phyloP scores from a whole-genome alignment of 2,113 vertebrate genomes.

The Fulica atra region DNA sequence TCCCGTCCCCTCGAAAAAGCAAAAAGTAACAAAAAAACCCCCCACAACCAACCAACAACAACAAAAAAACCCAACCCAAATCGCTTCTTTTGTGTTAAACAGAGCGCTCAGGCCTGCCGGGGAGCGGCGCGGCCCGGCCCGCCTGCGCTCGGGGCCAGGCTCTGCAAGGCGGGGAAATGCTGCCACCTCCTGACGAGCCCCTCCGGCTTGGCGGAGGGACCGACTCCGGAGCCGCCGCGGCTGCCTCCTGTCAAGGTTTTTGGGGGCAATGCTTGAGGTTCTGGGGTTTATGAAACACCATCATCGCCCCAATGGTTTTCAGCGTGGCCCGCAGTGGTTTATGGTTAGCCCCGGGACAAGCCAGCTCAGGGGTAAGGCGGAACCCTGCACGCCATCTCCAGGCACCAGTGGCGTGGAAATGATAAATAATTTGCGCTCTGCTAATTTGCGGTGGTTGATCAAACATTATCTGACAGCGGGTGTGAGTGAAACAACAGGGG shows the following conservation, averaged over 20 bases:
- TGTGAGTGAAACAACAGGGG: not conserved
- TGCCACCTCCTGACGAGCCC: slow-evolving; percentile 51
- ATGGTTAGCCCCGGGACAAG: not conserved
- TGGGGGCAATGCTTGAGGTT: not conserved
- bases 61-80: too few species aligned
- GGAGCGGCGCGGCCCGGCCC: not conserved
- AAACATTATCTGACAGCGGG: not conserved
- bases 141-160: not conserved
- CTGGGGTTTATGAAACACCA: too few species aligned
- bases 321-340: not conserved
- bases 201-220: not conserved
- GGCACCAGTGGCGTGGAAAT: not conserved
- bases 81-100: not conserved
- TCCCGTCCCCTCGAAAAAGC: rapidly evolving
- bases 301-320: rapidly evolving
- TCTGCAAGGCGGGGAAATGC: not conserved
- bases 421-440: rapidly evolving
- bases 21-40: too few species aligned
- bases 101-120: too few species aligned
- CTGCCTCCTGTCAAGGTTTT: not conserved
- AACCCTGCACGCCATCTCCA: rapidly evolving
- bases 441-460: not conserved
- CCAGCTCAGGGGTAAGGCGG: not conserved
- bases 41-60: too few species aligned
- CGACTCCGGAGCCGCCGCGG: not conserved